Evolutionary conservation across 2,797 vertebrate species (phyloP).

Genomic region (Stomatorhinus walkeri): DNA sequence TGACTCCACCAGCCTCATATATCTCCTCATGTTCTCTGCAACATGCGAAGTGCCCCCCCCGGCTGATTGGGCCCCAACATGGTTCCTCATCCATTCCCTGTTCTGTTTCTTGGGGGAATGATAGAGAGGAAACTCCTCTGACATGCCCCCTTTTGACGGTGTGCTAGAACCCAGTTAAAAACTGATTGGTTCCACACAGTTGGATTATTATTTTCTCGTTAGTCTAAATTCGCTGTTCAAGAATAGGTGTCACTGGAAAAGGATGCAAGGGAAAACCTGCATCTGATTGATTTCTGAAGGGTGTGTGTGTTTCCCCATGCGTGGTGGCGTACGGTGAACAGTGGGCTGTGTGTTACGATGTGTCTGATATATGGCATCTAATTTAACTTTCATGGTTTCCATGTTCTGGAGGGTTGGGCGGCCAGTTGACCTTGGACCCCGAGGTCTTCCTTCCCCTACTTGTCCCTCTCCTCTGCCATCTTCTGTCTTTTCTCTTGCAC

Average conservation of each 20-base stretch:
- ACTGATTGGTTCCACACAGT: background rate
- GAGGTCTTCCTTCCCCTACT: background rate
- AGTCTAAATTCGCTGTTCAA: background rate
- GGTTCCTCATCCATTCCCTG: background rate
- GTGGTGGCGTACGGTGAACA: background rate
- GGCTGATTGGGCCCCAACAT: background rate
- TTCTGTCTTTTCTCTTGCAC: background rate
- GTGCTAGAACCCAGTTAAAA: background rate
- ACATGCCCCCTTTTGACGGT: background rate
- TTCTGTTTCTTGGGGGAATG: background rate
- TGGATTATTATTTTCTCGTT: background rate
- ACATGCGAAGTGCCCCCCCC: conserved; percentile 40
- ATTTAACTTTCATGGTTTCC: background rate
- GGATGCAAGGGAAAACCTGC: background rate
- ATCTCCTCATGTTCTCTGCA: conserved; percentile 23
- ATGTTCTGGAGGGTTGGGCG: background rate
- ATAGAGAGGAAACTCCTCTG: background rate
- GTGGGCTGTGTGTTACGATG: background rate
- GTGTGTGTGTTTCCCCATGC: background rate
- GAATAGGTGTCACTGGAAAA: background rate
- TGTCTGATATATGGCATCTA: background rate
- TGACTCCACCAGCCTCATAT: conserved; percentile 17
- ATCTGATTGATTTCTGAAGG: background rate
- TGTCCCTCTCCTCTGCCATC: background rate
- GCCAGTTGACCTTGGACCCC: background rate